Evolutionary conservation across 2,113 vertebrate genomes (phyloP).

Genomic region (Chrysemys picta): DNA sequence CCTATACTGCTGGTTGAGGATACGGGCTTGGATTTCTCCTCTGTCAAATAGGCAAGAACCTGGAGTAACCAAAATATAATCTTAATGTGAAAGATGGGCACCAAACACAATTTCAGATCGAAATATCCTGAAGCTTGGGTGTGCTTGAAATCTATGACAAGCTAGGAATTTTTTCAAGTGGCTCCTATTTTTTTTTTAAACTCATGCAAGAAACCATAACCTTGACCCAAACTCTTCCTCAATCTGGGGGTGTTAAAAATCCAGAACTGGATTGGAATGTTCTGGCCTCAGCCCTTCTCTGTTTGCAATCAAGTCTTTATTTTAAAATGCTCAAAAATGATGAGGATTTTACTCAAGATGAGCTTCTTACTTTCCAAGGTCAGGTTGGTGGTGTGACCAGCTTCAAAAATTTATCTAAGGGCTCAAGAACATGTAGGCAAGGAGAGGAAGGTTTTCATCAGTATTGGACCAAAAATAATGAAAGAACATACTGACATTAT

Average conservation of each 20-base stretch:
- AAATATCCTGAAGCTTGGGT: rapidly evolving
- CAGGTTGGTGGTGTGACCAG: background rate
- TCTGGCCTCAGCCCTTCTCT: too few relatives aligned
- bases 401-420: background rate
- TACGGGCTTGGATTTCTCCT: too few relatives aligned
- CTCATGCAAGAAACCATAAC: too few relatives aligned
- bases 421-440: background rate
- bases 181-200: too few relatives aligned
- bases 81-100: background rate
- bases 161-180: too few relatives aligned
- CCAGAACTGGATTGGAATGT: too few relatives aligned
- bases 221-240: too few relatives aligned
- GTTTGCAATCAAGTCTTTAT: too few relatives aligned
- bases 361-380: background rate
- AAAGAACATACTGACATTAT: slow-evolving; percentile 35
- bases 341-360: background rate
- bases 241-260: too few relatives aligned
- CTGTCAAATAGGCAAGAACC: background rate
- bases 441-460: background rate
- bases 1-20: too few relatives aligned
- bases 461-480: background rate
- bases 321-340: too few relatives aligned
- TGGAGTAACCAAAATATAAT: background rate
- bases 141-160: too few relatives aligned
- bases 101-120: background rate